Evolutionary conservation across 2,797 vertebrate species (phyloP), one percentile per base, ranked within the genome.

Genomic region (Hemitrygon akajei): DNA sequence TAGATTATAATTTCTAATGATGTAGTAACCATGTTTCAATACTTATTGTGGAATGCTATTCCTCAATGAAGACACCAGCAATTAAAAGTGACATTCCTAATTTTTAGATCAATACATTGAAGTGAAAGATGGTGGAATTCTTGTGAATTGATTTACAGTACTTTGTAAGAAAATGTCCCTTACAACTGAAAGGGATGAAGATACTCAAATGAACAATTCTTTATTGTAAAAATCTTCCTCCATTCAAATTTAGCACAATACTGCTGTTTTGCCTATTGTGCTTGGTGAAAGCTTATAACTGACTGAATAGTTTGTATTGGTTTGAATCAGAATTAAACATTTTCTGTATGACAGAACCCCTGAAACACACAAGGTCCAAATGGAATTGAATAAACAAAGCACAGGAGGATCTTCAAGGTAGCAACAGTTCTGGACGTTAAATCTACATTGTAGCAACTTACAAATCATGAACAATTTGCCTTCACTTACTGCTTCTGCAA

Each of bases 161-260:
- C 75, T 76, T 76, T 76, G 30, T 76, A 30, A 12, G 75, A 30
- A 76, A n/a, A 76, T 76, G 30, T 30, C n/a, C 12, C 75, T 76
- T n/a, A 30, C 30, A 76, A 76, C 75, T 10, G n/a, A 77, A 34
- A 79, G 34, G 76, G 30, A 79, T 12, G 30, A 10, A 14, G n/a
- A 34, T 14, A 7, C 14, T 79, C n/a, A 79, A 16, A 34, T 34
- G 76, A 79, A 14, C 11, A 79, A 79, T 79, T n/a, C n/a, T 79
- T 81, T 40, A 40, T 18, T 81, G 20, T 18, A 40, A 40, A 40
- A 47, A 47, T 47, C 20, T 81, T 47, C 80, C 40, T 71, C 37
- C 80, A 81, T 81, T 47, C 80, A 81, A 81, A 81, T 81, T 71
- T 20, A 79, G n/a, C n/a, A 34, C n/a, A 79, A 79, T 79, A 34